A percentile compares a stretch with the other conserved stretches of the same genome.
Conservation (phyloP, 2,888 invertebrate species). For the Acanthosepion pharaonis region DNA sequence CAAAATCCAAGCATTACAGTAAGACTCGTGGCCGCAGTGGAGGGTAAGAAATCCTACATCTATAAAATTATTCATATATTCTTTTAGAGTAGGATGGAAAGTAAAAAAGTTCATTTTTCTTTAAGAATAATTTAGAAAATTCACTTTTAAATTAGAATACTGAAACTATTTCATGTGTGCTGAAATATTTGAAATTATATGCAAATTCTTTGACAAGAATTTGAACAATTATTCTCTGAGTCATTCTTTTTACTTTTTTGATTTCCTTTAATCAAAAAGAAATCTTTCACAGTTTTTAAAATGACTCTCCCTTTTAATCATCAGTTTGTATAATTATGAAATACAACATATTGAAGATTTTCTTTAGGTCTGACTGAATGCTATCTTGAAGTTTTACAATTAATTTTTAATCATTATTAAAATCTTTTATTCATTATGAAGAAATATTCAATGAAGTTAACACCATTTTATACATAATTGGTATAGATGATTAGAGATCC, state of each 20-base stretch:
- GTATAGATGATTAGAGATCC: no score
- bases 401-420: no score
- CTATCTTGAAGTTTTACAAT: neutral
- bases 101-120: neutral
- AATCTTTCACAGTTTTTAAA: no score
- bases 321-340: no score
- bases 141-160: neutral
- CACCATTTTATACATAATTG: no score
- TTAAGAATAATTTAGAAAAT: neutral
- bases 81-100: neutral
- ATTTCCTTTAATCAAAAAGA: no score
- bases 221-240: neutral
- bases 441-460: no score
- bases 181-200: neutral
- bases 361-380: neutral
- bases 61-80: neutral
- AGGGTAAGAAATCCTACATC: constrained; percentile 33
- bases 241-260: neutral
- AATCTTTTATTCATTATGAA: no score
- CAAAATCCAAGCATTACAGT: constrained; percentile 52
- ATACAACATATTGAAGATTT: neutral
- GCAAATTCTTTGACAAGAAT: neutral
- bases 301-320: no score
- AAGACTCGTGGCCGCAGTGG: constrained; percentile 34
- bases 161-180: neutral